phyloP scores from a whole-genome alignment of 2,888 invertebrate genomes.

The Campopleginae sp. region DNA sequence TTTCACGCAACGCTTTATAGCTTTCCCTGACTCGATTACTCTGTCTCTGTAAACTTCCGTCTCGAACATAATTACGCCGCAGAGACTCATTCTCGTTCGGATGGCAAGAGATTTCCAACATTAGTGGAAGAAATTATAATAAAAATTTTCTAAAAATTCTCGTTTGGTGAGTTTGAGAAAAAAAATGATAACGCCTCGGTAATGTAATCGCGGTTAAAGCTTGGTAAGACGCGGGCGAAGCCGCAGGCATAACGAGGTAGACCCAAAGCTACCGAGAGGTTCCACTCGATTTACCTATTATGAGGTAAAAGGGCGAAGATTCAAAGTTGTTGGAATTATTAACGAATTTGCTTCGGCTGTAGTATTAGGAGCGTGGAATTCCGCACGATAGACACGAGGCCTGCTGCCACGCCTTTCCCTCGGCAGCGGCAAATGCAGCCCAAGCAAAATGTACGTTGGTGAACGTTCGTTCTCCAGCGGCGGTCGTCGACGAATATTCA shows the following conservation, averaged over 20 bases:
- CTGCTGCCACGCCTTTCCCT: conserved; percentile 83
- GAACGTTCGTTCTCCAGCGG: conserved; percentile 73
- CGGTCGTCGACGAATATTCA: conserved; percentile 80
- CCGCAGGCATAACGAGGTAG: not conserved
- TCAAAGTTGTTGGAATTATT: conserved; percentile 3
- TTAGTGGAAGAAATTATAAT: too few relatives aligned
- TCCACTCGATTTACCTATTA: not conserved
- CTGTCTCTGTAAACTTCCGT: conserved; percentile 21
- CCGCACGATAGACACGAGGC: conserved; percentile 69
- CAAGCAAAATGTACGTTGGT: conserved; percentile 71
- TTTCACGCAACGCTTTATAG: conserved; percentile 58
- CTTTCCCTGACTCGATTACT: conserved; percentile 46
- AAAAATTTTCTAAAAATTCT: too few relatives aligned
- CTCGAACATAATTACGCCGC: conserved; percentile 33
- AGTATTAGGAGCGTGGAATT: conserved; percentile 76
- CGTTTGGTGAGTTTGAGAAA: not conserved
- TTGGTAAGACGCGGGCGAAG: not conserved
- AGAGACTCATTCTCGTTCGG: not conserved
- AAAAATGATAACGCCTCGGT: not conserved
- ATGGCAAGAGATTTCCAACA: not conserved
- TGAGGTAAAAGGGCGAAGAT: not conserved
- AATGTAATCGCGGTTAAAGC: not conserved
- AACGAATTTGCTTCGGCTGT: conserved; percentile 67
- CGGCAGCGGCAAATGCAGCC: conserved; percentile 52
- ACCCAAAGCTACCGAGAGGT: not conserved